A percentile compares a stretch with the other conserved stretches of the same genome.
Evolutionary conservation across 2,797 vertebrate genomes (phyloP).

Genomic region (Spea hammondii): DNA sequence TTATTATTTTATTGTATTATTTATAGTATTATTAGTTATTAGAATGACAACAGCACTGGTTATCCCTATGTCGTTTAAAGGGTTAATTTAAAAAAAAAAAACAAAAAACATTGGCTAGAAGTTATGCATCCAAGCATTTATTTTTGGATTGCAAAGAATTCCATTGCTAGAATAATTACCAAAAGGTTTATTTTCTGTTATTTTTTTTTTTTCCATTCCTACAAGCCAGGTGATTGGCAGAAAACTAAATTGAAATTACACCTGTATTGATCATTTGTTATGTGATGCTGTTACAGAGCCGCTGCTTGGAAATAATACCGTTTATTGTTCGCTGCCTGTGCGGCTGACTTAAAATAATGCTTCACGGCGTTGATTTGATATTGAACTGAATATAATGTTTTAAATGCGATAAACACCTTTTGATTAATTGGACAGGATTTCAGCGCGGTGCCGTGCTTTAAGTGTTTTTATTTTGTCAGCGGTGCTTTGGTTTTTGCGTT

Average conservation of each 20-base stretch:
- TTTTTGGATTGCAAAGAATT: too few relatives aligned
- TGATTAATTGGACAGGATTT: not conserved
- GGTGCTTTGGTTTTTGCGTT: too few relatives aligned
- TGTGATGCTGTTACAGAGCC: constrained; percentile 18
- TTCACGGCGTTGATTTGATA: constrained; percentile 12
- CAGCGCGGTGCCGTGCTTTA: too few relatives aligned
- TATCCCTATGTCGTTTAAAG: too few relatives aligned
- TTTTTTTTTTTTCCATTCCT: constrained; percentile 9
- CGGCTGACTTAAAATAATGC: constrained; percentile 18
- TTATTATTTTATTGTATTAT: too few relatives aligned
- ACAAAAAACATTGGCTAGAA: too few relatives aligned
- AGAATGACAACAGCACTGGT: too few relatives aligned
- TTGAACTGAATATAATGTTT: not conserved
- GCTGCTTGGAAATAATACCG: not conserved
- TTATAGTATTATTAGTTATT: too few relatives aligned
- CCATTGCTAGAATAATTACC: not conserved
- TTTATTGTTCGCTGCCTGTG: not conserved
- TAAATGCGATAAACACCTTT: not conserved
- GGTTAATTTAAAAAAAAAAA: too few relatives aligned
- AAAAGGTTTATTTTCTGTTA: constrained; percentile 24
- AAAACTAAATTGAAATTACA: constrained; percentile 33
- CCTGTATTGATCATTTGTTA: constrained; percentile 30
- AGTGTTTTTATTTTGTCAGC: too few relatives aligned
- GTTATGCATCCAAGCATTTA: too few relatives aligned
- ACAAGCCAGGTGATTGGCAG: constrained; percentile 32